Percentiles rank a stretch among this genome's conserved stretches.
Evolutionary conservation across 2,113 vertebrate genomes (phyloP).

Genomic region (Scomber japonicus): DNA sequence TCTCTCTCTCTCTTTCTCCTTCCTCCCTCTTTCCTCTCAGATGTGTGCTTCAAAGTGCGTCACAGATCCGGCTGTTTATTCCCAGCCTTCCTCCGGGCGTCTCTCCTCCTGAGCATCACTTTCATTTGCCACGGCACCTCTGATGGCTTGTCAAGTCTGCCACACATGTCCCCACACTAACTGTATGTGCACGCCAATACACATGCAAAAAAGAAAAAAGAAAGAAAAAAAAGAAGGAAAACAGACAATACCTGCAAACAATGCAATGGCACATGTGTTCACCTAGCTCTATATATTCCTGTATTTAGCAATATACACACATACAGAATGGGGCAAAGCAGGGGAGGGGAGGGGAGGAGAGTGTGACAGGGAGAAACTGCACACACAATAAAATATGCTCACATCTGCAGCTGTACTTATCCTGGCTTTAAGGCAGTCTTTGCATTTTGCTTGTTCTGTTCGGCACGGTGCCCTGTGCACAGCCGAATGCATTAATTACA

Average conservation of each 20-base stretch:
- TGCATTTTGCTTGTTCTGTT: constrained; percentile 37
- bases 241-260: not conserved
- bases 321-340: constrained; percentile 15
- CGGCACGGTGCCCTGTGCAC: constrained; percentile 9
- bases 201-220: not conserved
- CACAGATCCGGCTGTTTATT: constrained; percentile 77
- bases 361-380: constrained; percentile 50
- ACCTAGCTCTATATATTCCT: constrained; percentile 3
- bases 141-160: constrained; percentile 75
- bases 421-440: constrained; percentile 28
- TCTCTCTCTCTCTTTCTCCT: constrained; percentile 2
- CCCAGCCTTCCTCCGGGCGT: constrained; percentile 71
- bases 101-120: constrained; percentile 74
- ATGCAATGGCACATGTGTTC: not conserved
- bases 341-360: not conserved
- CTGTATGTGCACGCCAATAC: not conserved
- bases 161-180: constrained; percentile 41
- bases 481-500: constrained; percentile 71
- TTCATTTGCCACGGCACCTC: constrained; percentile 72
- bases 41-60: constrained; percentile 76
- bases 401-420: constrained; percentile 48
- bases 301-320: constrained; percentile 14
- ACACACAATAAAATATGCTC: constrained; percentile 45
- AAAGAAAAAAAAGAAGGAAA: not conserved
- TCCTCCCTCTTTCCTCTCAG: constrained; percentile 41